Evolutionary conservation across 2,797 vertebrate species (phyloP).

Genomic region (Myripristis murdjan): DNA sequence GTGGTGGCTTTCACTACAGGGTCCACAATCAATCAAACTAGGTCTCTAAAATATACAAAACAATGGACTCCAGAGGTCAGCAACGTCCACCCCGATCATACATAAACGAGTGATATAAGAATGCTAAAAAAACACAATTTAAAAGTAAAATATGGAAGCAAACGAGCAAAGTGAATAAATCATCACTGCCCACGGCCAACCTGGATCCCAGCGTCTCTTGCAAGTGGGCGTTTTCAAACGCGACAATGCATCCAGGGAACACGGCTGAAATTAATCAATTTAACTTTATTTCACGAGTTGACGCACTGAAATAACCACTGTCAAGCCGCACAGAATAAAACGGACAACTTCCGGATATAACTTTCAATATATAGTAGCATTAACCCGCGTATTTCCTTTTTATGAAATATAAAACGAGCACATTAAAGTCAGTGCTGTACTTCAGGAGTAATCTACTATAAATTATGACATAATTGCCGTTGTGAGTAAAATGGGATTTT

Average conservation of each 20-base stretch:
- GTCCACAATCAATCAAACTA: neutral
- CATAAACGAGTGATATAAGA: too few relatives aligned
- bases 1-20: slow-evolving; percentile 9
- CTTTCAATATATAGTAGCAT: slow-evolving; percentile 27
- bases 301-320: neutral
- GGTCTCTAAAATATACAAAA: neutral
- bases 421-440: neutral
- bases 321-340: neutral
- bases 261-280: slow-evolving; percentile 45
- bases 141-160: neutral
- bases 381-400: neutral
- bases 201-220: accelerated
- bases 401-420: neutral
- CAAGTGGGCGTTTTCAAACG: neutral
- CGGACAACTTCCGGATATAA: neutral
- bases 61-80: neutral
- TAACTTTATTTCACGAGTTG: slow-evolving; percentile 11
- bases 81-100: neutral
- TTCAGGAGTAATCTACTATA: neutral
- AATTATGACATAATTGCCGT: too few relatives aligned
- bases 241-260: neutral
- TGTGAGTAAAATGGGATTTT: too few relatives aligned
- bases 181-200: neutral
- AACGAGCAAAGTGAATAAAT: neutral
- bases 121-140: neutral